These are phyloP conservation scores for Drosophila testacea DNA, from an alignment of 2,888 invertebrate species.

Conservation along the genomic window DNA sequence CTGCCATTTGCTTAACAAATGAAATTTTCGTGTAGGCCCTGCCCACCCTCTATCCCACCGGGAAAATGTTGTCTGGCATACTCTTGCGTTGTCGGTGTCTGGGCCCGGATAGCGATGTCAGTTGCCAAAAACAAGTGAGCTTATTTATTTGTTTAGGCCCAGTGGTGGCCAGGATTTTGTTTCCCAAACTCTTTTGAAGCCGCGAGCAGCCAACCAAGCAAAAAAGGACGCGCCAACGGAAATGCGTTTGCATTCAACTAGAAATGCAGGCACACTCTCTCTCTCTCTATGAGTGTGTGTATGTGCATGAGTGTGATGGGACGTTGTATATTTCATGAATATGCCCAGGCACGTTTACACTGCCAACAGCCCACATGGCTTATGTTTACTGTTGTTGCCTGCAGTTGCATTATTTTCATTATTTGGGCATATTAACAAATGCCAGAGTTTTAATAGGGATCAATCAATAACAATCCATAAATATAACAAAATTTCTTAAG, in stretches of 20 bases:
- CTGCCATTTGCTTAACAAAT: conserved; percentile 77
- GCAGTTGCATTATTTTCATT: conserved; percentile 14
- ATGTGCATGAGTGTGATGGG: conserved; percentile 19
- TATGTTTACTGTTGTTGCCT: conserved; percentile 33
- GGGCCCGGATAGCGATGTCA: conserved; percentile 60
- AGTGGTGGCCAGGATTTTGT: conserved; percentile 68
- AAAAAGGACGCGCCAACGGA: conserved; percentile 61
- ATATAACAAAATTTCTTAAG: background rate
- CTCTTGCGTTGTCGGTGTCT: conserved; percentile 32
- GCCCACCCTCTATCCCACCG: background rate
- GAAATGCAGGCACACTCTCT: conserved; percentile 50
- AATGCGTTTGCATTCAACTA: conserved; percentile 74
- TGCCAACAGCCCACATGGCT: conserved; percentile 48
- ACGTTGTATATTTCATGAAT: conserved; percentile 47
- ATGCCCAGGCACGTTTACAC: conserved; percentile 55
- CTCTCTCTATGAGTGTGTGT: background rate
- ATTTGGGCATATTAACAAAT: conserved; percentile 27
- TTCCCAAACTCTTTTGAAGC: conserved; percentile 14
- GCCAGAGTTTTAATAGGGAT: background rate
- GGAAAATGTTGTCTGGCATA: background rate
- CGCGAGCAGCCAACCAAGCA: conserved; percentile 44
- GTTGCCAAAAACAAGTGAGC: conserved; percentile 73
- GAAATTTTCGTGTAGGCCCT: conserved; percentile 71
- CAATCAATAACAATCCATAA: too few species aligned
- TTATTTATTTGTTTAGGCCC: conserved; percentile 80